phyloP scores from a whole-genome alignment of 2,888 invertebrate species.

The Phaedon cochleariae region DNA sequence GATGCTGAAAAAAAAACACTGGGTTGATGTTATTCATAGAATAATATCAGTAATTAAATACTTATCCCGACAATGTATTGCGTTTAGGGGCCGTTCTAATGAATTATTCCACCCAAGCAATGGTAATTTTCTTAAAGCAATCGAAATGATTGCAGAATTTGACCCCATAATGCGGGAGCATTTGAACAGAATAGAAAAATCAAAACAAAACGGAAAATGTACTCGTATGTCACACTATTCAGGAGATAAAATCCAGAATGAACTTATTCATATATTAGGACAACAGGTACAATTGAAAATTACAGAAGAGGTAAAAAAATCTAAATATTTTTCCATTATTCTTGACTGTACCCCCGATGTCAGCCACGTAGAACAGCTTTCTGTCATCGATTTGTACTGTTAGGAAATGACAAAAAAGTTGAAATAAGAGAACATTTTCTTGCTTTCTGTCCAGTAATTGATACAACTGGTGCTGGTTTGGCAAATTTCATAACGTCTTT shows the following conservation, averaged over 20 bases:
- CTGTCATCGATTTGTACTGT: slow-evolving; percentile 38
- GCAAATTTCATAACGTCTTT: slow-evolving; percentile 31
- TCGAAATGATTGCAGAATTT: slow-evolving; percentile 32
- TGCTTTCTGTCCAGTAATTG: slow-evolving; percentile 31
- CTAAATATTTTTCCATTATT: slow-evolving; percentile 46
- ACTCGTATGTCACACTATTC: slow-evolving; percentile 31
- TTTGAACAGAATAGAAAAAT: slow-evolving; percentile 23
- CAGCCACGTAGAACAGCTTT: slow-evolving; percentile 44
- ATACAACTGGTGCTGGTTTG: slow-evolving; percentile 39
- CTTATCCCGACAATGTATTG: slow-evolving; percentile 6
- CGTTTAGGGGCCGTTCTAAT: slow-evolving; percentile 16
- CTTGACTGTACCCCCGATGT: slow-evolving; percentile 47
- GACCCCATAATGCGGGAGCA: slow-evolving; percentile 39
- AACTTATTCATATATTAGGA: slow-evolving; percentile 37
- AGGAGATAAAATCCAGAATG: slow-evolving; percentile 38
- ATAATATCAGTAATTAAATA: background rate
- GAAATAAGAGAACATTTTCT: slow-evolving; percentile 37
- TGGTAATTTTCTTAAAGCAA: slow-evolving; percentile 25
- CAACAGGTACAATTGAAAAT: slow-evolving; percentile 31
- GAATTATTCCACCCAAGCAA: slow-evolving; percentile 20
- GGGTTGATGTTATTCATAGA: slow-evolving; percentile 21
- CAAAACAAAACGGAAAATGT: slow-evolving; percentile 21
- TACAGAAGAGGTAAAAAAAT: too few relatives aligned
- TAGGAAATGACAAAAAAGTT: slow-evolving; percentile 21
- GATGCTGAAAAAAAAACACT: slow-evolving; percentile 18